Evolutionary conservation across 2,113 vertebrate species (phyloP).

Genomic region (Dicerorhinus sumatrensis): DNA sequence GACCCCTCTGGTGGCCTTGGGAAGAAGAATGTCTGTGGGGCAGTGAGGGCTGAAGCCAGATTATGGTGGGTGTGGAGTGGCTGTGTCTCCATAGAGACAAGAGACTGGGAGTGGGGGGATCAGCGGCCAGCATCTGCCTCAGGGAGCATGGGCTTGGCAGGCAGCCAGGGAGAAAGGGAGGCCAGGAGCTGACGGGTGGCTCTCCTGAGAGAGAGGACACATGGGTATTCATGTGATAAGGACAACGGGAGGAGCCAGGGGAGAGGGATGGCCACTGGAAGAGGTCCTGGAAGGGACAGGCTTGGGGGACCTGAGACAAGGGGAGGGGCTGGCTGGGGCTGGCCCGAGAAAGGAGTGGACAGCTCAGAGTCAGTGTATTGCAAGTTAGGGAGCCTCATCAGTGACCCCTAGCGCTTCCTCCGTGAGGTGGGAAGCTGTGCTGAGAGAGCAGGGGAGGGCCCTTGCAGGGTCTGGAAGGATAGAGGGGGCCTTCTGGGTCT

Average conservation of each 20-base stretch:
- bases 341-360: background rate
- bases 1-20: background rate
- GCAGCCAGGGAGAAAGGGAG: background rate
- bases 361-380: background rate
- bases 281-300: background rate
- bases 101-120: background rate
- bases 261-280: rapidly evolving
- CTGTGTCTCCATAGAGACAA: background rate
- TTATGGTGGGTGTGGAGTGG: background rate
- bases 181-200: background rate
- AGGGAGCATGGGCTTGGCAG: background rate
- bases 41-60: background rate
- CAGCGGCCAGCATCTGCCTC: background rate
- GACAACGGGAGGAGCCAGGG: background rate
- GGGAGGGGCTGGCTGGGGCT: background rate
- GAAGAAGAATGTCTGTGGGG: background rate
- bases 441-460: background rate
- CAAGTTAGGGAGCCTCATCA: background rate
- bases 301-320: background rate
- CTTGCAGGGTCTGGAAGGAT: background rate
- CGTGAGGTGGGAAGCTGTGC: background rate
- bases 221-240: background rate
- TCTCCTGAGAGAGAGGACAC: background rate
- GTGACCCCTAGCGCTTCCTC: too few species aligned
- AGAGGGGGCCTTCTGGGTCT: rapidly evolving